Conservation (phyloP, 2,797 vertebrate species). For the Halcyon chelicuti region DNA sequence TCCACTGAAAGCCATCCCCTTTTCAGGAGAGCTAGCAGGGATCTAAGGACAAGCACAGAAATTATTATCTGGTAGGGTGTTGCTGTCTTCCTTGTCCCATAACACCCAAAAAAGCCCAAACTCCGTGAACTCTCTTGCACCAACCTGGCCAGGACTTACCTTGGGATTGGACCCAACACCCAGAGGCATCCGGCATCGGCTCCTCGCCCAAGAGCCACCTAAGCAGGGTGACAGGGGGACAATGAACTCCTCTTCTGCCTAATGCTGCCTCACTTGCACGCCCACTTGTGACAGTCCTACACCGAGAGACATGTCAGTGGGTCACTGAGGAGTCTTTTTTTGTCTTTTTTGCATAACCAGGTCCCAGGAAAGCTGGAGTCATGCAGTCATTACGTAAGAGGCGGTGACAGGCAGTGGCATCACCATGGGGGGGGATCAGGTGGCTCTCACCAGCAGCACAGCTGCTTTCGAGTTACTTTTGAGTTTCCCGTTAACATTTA, state of each 20-base stretch:
- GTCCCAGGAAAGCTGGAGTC: neutral
- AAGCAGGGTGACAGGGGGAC: neutral
- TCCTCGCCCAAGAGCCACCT: neutral
- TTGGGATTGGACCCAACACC: rapidly evolving
- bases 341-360: neutral
- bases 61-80: neutral
- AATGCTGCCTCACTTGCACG: neutral
- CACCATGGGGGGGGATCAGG: neutral
- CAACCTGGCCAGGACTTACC: neutral
- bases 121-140: rapidly evolving
- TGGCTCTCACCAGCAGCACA: neutral
- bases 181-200: rapidly evolving
- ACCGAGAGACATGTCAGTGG: neutral
- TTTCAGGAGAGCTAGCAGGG: neutral
- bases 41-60: neutral
- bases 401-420: neutral
- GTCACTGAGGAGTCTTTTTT: neutral
- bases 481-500: neutral
- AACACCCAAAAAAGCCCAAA: neutral
- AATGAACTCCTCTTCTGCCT: neutral
- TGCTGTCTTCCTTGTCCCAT: neutral
- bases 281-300: neutral
- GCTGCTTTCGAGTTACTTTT: neutral
- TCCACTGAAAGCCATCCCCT: rapidly evolving
- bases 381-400: neutral